phyloP scores from a whole-genome alignment of 2,888 invertebrate species.

The Endomychus coccineus region DNA sequence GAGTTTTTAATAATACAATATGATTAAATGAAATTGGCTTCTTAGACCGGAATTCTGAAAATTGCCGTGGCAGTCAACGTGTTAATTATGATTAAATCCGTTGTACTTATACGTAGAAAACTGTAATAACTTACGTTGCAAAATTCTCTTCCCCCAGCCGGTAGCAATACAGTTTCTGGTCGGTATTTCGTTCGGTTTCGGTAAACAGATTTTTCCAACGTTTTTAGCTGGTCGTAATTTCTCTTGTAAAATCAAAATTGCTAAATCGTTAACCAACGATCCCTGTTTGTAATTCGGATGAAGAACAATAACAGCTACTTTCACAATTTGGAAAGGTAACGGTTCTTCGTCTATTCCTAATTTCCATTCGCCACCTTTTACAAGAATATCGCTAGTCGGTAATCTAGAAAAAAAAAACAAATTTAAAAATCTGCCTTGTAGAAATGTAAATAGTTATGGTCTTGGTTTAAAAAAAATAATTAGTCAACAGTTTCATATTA shows the following conservation, averaged over 20 bases:
- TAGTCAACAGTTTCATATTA: too few relatives aligned
- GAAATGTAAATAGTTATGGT: neutral
- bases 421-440: neutral
- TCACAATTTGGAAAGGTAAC: conserved; percentile 67
- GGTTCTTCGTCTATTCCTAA: conserved; percentile 75
- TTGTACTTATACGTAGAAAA: neutral
- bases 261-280: conserved; percentile 59
- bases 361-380: conserved; percentile 81
- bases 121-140: conserved; percentile 56
- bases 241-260: conserved; percentile 60
- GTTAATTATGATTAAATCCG: neutral
- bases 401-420: conserved; percentile 44
- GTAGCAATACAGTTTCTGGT: conserved; percentile 64
- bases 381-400: conserved; percentile 57
- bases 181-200: conserved; percentile 50
- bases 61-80: too few relatives aligned
- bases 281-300: conserved; percentile 64
- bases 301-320: conserved; percentile 59
- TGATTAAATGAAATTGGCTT: too few relatives aligned
- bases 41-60: too few relatives aligned
- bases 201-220: conserved; percentile 67
- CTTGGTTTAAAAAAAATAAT: too few relatives aligned
- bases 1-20: too few relatives aligned
- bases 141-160: conserved; percentile 75
- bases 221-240: conserved; percentile 59